A percentile compares a stretch with the other conserved stretches of the same genome.
These are phyloP conservation scores for Serinus canaria DNA, from an alignment of 2,113 vertebrate species.

Conservation along the genomic window DNA sequence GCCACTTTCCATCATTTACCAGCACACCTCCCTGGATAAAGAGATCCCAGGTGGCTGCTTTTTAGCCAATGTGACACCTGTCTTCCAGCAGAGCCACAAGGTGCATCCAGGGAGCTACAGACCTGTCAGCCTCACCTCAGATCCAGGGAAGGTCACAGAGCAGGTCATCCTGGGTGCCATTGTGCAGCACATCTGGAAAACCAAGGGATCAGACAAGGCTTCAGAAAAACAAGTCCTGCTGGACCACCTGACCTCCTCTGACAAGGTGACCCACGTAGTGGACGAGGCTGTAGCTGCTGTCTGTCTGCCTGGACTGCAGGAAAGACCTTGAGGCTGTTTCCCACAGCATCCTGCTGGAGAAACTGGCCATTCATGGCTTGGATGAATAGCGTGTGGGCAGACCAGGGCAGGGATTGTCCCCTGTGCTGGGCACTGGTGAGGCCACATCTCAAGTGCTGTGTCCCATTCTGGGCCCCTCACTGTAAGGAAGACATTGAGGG, in stretches of 20 bases:
- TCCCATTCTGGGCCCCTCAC: accelerated
- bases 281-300: neutral
- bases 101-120: neutral
- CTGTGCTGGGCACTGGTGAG: neutral
- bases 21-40: neutral
- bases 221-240: neutral
- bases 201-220: neutral
- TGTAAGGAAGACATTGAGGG: too few relatives aligned
- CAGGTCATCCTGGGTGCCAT: neutral
- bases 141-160: neutral
- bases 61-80: accelerated
- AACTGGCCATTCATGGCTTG: neutral
- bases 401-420: accelerated
- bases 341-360: neutral
- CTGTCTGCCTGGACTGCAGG: neutral
- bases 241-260: neutral
- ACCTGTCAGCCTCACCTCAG: neutral
- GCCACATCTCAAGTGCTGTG: accelerated
- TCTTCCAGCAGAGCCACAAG: neutral
- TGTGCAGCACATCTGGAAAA: neutral
- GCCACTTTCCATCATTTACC: neutral
- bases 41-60: neutral
- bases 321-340: neutral
- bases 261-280: neutral
- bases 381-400: neutral